These are phyloP conservation scores for Mya arenaria DNA, from an alignment of 1,140 invertebrate species.

Conservation along the genomic window DNA sequence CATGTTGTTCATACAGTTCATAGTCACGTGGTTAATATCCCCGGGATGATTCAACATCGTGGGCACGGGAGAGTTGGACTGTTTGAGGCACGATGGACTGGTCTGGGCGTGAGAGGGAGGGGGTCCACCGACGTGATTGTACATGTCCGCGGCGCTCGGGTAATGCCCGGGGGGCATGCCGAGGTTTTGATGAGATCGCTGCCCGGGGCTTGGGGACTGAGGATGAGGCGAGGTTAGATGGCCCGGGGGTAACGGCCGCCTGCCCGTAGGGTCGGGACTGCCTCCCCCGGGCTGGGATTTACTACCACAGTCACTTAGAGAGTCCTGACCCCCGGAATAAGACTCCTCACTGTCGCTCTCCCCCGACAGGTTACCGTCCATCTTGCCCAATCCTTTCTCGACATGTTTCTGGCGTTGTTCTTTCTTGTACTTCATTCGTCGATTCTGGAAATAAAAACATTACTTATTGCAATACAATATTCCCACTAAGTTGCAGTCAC, in stretches of 20 bases:
- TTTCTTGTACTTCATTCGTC: constrained; percentile 99
- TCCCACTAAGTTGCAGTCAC: too few relatives aligned
- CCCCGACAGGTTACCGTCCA: constrained; percentile 62
- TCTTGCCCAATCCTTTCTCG: constrained; percentile 85
- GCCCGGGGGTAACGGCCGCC: constrained; percentile 39
- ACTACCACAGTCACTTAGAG: constrained; percentile 64
- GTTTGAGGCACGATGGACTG: constrained; percentile 60
- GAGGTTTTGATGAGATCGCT: constrained; percentile 51
- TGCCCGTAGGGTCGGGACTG: constrained; percentile 38
- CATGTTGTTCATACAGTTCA: constrained; percentile 47
- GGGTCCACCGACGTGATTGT: constrained; percentile 34
- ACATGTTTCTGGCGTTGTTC: constrained; percentile 90
- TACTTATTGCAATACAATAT: too few relatives aligned
- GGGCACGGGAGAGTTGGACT: constrained; percentile 53
- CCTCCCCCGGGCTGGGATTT: constrained; percentile 52
- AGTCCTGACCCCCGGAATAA: constrained; percentile 59
- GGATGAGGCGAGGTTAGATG: constrained; percentile 40
- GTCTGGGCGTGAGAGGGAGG: constrained; percentile 57
- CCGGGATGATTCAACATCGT: constrained; percentile 2
- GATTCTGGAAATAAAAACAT: constrained; percentile 84
- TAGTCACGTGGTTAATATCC: constrained; percentile 48
- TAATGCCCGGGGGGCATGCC: constrained; percentile 37
- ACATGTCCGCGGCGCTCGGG: constrained; percentile 36
- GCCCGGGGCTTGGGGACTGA: constrained; percentile 57
- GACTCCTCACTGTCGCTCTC: constrained; percentile 70